A percentile compares a stretch with the other conserved stretches of the same genome.
These are phyloP conservation scores for Sceloporus undulatus DNA, from an alignment of 2,113 vertebrate species.

Conservation along the genomic window DNA sequence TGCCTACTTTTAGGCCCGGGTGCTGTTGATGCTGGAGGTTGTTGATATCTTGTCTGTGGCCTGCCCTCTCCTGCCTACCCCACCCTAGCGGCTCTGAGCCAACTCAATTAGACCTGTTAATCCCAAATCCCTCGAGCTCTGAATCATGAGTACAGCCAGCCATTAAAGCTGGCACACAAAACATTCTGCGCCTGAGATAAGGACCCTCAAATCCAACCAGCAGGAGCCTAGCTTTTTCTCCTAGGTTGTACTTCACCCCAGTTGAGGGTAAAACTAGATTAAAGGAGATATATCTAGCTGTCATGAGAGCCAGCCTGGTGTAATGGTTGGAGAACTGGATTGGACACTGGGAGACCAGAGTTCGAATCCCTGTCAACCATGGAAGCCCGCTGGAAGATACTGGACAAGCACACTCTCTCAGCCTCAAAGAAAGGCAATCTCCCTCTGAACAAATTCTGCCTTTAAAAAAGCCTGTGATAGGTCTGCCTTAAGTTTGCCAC, in stretches of 20 bases:
- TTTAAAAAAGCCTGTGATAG: no score
- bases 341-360: no score
- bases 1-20: no score
- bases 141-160: neutral
- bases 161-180: neutral
- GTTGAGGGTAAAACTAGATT: neutral
- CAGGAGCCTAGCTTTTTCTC: neutral
- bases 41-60: neutral
- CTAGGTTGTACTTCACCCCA: neutral
- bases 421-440: no score
- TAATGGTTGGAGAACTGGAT: no score
- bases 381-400: no score
- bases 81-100: neutral
- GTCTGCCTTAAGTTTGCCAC: no score
- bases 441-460: no score
- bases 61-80: neutral
- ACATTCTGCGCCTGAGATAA: neutral
- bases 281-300: neutral
- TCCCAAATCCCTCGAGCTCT: slow-evolving; percentile 10
- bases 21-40: no score
- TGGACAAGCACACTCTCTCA: no score
- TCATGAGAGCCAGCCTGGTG: no score
- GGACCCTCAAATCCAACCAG: neutral
- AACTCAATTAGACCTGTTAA: slow-evolving; percentile 17
- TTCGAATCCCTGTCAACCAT: no score